These are phyloP conservation scores for Enteromius anoplus DNA, from an alignment of 2,797 vertebrate genomes.

Conservation along the genomic window DNA sequence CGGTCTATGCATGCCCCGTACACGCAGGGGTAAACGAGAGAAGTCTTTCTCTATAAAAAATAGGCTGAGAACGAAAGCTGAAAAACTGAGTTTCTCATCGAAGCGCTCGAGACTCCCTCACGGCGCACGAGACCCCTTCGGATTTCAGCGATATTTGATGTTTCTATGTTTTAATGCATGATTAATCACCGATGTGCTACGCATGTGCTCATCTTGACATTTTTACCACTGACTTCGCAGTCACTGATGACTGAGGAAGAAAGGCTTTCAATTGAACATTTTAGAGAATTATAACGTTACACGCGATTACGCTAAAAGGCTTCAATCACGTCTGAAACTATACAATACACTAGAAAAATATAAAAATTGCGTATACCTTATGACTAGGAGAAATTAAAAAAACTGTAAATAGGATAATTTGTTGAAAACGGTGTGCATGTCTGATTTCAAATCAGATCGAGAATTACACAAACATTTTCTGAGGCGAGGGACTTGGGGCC, in stretches of 20 bases:
- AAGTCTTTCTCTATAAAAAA: neutral
- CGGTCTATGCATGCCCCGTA: neutral
- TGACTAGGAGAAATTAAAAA: neutral
- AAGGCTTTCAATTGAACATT: neutral
- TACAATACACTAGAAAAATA: neutral
- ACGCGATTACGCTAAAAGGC: neutral
- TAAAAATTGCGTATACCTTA: neutral
- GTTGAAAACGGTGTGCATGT: too few species aligned
- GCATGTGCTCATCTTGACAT: neutral
- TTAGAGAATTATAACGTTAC: neutral
- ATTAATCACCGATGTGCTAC: slow-evolving; percentile 10
- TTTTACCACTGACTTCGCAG: slow-evolving; percentile 8
- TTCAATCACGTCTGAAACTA: slow-evolving; percentile 7
- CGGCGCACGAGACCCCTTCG: slow-evolving; percentile 46
- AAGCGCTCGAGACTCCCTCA: slow-evolving; percentile 62
- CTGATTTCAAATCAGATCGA: neutral
- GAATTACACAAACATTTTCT: slow-evolving; percentile 3
- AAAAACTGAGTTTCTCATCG: slow-evolving; percentile 62
- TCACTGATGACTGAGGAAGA: neutral
- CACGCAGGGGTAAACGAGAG: neutral
- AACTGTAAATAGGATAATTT: too few species aligned
- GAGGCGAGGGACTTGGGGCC: slow-evolving; percentile 26
- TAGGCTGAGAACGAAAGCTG: slow-evolving; percentile 30
- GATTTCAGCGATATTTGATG: slow-evolving; percentile 20
- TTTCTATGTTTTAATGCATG: slow-evolving; percentile 45